Conservation (phyloP, 1,140 invertebrate species). For the Argopecten irradians region DNA sequence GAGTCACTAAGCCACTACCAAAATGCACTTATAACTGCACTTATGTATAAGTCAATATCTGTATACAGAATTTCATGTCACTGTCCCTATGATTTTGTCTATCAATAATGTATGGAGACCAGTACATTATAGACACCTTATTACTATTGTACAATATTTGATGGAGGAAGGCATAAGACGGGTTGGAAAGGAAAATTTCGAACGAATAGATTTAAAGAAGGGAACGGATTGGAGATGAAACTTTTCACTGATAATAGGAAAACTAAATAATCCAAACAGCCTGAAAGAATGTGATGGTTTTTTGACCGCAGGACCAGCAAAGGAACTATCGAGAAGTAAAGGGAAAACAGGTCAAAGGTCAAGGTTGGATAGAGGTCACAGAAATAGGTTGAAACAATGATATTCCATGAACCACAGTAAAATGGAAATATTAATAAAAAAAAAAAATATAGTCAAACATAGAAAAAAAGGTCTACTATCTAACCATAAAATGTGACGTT, state of each 20-base stretch:
- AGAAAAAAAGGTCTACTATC: not conserved
- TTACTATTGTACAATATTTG: not conserved
- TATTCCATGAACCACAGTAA: not conserved
- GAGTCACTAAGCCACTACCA: not conserved
- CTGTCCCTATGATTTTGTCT: not conserved
- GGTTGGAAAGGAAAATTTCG: not conserved
- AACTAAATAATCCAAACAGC: not conserved
- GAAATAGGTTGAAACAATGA: not conserved
- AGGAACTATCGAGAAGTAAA: not conserved
- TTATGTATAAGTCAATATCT: not conserved
- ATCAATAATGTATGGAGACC: not conserved
- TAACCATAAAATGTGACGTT: not conserved
- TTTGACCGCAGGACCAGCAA: not conserved
- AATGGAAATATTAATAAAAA: constrained; percentile 6
- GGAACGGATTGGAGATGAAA: not conserved
- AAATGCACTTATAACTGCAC: no score
- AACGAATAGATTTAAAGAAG: not conserved
- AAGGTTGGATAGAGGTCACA: constrained; percentile 15
- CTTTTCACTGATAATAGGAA: not conserved
- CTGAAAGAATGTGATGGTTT: not conserved
- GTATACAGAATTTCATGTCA: not conserved
- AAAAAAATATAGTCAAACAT: not conserved
- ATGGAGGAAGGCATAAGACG: not conserved
- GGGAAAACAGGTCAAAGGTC: not conserved
- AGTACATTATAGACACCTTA: not conserved